Conservation (phyloP, 2,113 vertebrate genomes). For the Cebidichthys violaceus region DNA sequence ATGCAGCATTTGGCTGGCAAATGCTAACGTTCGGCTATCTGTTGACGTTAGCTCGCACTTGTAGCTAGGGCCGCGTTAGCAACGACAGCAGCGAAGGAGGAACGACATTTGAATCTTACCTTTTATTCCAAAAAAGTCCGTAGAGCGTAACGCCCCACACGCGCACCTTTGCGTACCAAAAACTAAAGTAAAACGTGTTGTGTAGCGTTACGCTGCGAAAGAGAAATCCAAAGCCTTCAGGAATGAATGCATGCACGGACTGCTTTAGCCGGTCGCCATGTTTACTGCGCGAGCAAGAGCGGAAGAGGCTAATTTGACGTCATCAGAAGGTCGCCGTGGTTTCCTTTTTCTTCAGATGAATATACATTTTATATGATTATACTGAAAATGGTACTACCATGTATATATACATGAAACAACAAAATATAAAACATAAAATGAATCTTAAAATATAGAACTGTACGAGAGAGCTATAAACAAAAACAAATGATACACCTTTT, state of each 20-base stretch:
- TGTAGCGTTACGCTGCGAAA: not conserved
- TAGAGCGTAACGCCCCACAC: not conserved
- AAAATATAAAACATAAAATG: not conserved
- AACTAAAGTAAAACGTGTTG: accelerated
- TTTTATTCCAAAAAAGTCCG: conserved; percentile 30
- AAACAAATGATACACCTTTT: not conserved
- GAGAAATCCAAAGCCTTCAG: not conserved
- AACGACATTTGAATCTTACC: conserved; percentile 48
- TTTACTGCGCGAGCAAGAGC: conserved; percentile 58
- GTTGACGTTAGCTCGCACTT: conserved; percentile 42
- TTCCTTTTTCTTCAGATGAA: not conserved
- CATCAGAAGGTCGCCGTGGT: conserved; percentile 19
- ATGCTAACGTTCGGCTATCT: not conserved
- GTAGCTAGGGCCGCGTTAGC: conserved; percentile 57
- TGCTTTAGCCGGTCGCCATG: conserved; percentile 70
- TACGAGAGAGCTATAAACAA: not conserved
- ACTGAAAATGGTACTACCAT: not conserved
- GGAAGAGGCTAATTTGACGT: conserved; percentile 39
- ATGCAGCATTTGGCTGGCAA: not conserved
- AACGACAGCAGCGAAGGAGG: not conserved
- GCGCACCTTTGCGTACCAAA: not conserved
- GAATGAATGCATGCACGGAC: not conserved
- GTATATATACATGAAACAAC: not conserved
- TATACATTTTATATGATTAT: not conserved
- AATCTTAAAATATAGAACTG: not conserved